Evolutionary conservation across 2,797 vertebrate genomes (phyloP).

Genomic region (Cottoperca gobio): DNA sequence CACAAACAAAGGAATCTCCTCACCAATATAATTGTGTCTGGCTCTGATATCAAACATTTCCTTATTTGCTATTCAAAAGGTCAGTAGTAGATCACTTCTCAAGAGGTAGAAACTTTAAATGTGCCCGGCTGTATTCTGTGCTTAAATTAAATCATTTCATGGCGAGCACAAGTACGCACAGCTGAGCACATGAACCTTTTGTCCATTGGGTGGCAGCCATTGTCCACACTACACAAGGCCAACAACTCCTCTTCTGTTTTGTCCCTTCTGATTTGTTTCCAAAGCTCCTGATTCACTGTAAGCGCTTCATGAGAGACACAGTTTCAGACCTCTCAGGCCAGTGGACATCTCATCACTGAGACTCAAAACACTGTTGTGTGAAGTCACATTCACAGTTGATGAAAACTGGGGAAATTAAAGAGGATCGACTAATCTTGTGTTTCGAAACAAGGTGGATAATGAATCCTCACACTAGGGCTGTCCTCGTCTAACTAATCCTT

Average conservation of each 20-base stretch:
- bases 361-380: not conserved
- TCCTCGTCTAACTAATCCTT: too few relatives aligned
- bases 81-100: not conserved
- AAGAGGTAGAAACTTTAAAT: not conserved
- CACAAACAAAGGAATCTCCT: not conserved
- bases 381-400: not conserved
- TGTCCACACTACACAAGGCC: constrained; percentile 24
- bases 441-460: not conserved
- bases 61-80: constrained; percentile 13
- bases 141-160: constrained; percentile 3
- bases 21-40: constrained; percentile 18
- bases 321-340: not conserved
- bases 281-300: not conserved
- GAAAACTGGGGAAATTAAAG: not conserved
- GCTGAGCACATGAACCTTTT: constrained; percentile 40
- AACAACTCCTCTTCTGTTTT: constrained; percentile 8
- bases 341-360: not conserved
- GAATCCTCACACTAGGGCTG: not conserved
- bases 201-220: constrained; percentile 51
- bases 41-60: constrained; percentile 19
- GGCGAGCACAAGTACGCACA: not conserved
- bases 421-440: not conserved
- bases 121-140: not conserved
- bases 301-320: not conserved
- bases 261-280: constrained; percentile 1